Evolutionary conservation across 2,797 vertebrate genomes (phyloP), one percentile per base, ranked within the genome.

Genomic region (Erpetoichthys calabaricus): DNA sequence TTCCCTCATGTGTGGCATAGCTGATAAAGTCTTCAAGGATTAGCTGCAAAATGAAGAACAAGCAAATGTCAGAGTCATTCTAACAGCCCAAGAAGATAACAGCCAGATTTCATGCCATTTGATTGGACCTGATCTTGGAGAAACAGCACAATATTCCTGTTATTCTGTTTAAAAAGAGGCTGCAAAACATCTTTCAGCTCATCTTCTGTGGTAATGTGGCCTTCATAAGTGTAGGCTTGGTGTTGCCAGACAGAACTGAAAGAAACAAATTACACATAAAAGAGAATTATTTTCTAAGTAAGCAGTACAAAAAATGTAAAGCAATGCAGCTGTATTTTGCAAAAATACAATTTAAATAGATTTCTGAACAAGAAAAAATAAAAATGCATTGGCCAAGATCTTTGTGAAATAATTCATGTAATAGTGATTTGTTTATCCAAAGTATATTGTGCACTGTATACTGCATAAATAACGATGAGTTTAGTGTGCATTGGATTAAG

Each of bases 11-110:
- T 68, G 70, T 68, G 50, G 62, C 67, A 56, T 73, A 59, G 64
- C 62, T 66, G 2, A 67, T 77, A 67, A 73, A 75, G 63, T 73
- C 75, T 41, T 78, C 73, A 63, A 75, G 3, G 46, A 78, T 80
- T 60, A 82, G 75, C 80, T 82, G 70, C 57, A 75, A 79, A 75
- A 67, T 45, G 72, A 63, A 60, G 63, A 62, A 0, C 67, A 47
- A 5, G 61, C 42, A 25, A 5, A 61, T 63, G 51, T 73, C 58
- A 63, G 64, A 57, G 66, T 45, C 25, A 67, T 5, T 1, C 41
- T 47, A 47, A 0, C 7, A 59, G 54, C n/a, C 51, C 65, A 63
- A 8, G 3, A 56, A 55, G 42, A 56, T 46, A 59, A 58, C 55
- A 7, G 2, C 45, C 71, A 0, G 5, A 10, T 6, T n/a, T 43